Evolutionary conservation across 2,113 vertebrate species (phyloP), one percentile per base, ranked within the genome.

Genomic region (Synchiropus splendidus): DNA sequence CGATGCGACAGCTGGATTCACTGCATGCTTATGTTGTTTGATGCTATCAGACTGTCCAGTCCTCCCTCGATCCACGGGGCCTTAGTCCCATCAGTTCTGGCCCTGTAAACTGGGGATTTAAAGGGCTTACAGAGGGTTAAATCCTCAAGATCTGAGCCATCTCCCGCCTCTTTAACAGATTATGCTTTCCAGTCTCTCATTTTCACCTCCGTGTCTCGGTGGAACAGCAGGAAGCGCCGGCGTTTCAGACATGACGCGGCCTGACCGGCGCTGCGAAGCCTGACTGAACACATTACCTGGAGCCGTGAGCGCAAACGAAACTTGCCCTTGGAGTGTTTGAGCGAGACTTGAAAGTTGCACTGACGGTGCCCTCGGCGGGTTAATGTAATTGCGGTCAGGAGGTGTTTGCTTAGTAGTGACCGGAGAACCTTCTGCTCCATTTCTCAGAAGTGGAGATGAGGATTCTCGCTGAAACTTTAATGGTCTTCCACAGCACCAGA

Each of bases 361-460:
- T n/a, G n/a, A n/a, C n/a, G n/a, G n/a, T 27, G 21, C 21, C 4
- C 21, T 27, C 21, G 8, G 21, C 6, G 31, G 15, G 15, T 44
- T 6, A 44, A 10, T 5, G 39, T 18, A 21, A 30, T 10, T 18
- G 14, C 37, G 10, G 10, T 17, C 16, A 11, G 37, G 44, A 54
- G 21, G 18, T 58, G 38, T 71, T 39, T 55, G 58, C 62, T 47
- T 30, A 43, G 45, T 45, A 42, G 41, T 41, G 66, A 57, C 57
- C 57, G 55, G 46, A 58, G 51, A 77, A 65, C 54, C 48, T 65
- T 52, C 52, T 70, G 77, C 75, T 76, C 76, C 64, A 80, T 61
- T 84, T 79, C 71, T 66, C 41, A 58, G 64, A 51, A 45, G 64
- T 73, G 70, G 64, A 78, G 75, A 64, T 70, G 79, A 79, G 70